phyloP scores from a whole-genome alignment of 2,113 vertebrate genomes.

The Chaetura pelagica region DNA sequence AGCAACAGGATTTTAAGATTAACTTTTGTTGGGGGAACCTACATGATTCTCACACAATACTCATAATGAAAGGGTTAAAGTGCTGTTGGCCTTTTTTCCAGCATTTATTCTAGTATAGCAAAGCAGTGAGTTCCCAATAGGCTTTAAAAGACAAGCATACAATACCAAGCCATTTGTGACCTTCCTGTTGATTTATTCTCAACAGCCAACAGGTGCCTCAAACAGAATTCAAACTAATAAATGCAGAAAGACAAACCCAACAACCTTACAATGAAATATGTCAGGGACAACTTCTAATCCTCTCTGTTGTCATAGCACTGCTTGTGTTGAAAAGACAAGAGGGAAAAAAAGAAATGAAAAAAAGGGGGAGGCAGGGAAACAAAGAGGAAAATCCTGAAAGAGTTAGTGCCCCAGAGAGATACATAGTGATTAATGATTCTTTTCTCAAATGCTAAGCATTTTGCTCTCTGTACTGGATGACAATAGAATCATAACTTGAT shows the following conservation, averaged over 20 bases:
- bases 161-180: neutral
- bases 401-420: neutral
- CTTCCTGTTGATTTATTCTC: slow-evolving; percentile 42
- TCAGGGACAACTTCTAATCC: neutral
- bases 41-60: neutral
- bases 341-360: neutral
- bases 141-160: neutral
- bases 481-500: neutral
- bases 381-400: slow-evolving; percentile 19
- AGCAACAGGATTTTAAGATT: neutral
- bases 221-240: slow-evolving; percentile 12
- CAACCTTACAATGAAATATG: neutral
- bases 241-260: slow-evolving; percentile 17
- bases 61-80: neutral
- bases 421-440: neutral
- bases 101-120: neutral
- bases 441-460: neutral
- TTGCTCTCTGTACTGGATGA: neutral
- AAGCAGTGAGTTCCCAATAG: neutral
- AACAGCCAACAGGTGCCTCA: neutral
- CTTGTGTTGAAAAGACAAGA: neutral
- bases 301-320: neutral
- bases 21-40: slow-evolving; percentile 10
- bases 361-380: neutral
- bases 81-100: neutral